A percentile compares a stretch with the other conserved stretches of the same genome.
Conservation (phyloP, 2,888 invertebrate genomes). For the Gymnosoma rotundatum region DNA sequence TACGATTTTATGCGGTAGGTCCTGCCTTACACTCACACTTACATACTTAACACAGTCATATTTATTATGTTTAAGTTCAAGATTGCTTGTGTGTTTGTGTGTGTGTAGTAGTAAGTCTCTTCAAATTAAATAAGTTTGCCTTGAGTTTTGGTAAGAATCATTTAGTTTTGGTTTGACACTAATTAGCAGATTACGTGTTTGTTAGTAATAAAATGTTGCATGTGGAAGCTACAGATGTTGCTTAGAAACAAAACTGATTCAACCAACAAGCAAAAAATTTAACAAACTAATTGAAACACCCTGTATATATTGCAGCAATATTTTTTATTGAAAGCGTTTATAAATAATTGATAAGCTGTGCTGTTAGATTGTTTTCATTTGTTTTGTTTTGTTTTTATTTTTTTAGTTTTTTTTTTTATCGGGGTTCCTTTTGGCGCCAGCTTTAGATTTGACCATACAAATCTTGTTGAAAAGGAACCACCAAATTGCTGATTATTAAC, state of each 20-base stretch:
- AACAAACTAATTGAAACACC: slow-evolving; percentile 64
- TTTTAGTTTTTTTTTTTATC: slow-evolving; percentile 2
- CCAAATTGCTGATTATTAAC: slow-evolving; percentile 66
- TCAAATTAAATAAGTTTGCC: not conserved
- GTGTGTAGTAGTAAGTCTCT: not conserved
- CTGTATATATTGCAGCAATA: slow-evolving; percentile 32
- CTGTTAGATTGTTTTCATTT: slow-evolving; percentile 43
- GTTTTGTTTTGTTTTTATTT: slow-evolving; percentile 20
- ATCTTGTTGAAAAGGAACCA: slow-evolving; percentile 31
- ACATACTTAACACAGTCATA: not conserved
- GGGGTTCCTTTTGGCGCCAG: slow-evolving; percentile 63
- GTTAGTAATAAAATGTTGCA: slow-evolving; percentile 65
- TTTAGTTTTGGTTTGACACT: slow-evolving; percentile 61
- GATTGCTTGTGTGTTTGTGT: not conserved
- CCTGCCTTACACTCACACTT: slow-evolving; percentile 2
- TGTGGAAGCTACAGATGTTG: slow-evolving; percentile 61
- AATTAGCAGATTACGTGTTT: slow-evolving; percentile 73
- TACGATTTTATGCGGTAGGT: slow-evolving; percentile 62
- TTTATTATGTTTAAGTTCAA: slow-evolving; percentile 12
- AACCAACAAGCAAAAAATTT: slow-evolving; percentile 1
- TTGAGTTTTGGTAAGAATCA: slow-evolving; percentile 38
- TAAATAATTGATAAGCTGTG: slow-evolving; percentile 69
- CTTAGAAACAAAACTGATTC: slow-evolving; percentile 19
- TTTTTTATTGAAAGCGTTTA: slow-evolving; percentile 65
- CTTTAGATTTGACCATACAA: slow-evolving; percentile 15